phyloP scores from a whole-genome alignment of 2,888 invertebrate genomes.

The Galeruca laticollis region DNA sequence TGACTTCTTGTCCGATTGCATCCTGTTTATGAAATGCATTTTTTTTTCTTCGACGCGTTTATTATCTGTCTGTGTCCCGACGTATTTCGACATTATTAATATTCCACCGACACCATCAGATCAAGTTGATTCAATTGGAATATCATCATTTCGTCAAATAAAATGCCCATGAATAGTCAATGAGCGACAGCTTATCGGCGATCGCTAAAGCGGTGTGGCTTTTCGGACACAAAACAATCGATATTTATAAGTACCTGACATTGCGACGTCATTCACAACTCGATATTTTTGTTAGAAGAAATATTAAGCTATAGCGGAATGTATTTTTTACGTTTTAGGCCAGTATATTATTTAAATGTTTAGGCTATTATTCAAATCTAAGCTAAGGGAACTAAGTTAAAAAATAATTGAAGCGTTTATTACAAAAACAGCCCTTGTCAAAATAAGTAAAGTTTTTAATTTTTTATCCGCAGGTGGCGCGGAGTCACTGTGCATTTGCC shows the following conservation, averaged over 20 bases:
- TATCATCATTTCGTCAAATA: constrained; percentile 58
- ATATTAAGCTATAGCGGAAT: no score
- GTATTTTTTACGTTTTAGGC: no score
- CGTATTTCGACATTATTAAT: constrained; percentile 44
- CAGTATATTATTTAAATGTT: no score
- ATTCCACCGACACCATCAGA: constrained; percentile 50
- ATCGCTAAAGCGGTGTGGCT: constrained; percentile 47
- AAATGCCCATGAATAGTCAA: constrained; percentile 60
- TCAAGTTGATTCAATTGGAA: constrained; percentile 58
- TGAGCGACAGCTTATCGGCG: constrained; percentile 55
- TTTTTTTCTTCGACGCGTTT: neutral
- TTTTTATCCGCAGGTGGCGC: no score
- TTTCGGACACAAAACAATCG: constrained; percentile 53
- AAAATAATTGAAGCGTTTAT: no score
- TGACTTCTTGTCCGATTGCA: constrained; percentile 13
- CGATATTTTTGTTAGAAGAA: constrained; percentile 47
- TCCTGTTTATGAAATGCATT: constrained; percentile 20
- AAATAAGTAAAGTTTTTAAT: no score
- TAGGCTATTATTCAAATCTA: no score
- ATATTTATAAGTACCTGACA: constrained; percentile 46
- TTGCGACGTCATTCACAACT: constrained; percentile 51
- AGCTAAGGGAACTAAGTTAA: no score
- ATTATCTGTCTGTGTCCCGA: neutral
- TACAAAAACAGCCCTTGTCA: no score
- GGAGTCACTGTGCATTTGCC: no score